phyloP scores from a whole-genome alignment of 1,140 invertebrate species.

The Bombyx mori region DNA sequence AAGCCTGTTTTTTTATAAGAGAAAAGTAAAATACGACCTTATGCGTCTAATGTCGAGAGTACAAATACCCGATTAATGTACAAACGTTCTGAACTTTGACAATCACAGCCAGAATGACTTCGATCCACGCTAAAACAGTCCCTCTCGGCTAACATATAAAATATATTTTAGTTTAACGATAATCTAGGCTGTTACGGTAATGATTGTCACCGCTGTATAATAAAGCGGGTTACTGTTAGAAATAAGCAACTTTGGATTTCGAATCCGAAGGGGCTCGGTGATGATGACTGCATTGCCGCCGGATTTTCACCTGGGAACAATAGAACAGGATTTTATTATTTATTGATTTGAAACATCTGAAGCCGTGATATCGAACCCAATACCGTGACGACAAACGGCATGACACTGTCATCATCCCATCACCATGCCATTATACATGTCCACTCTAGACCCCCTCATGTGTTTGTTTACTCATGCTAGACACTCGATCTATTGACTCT shows the following conservation, averaged over 20 bases:
- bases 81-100: background rate
- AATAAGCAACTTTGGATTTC: conserved; percentile 24
- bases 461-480: too few relatives aligned
- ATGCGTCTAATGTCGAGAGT: too few relatives aligned
- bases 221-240: conserved; percentile 19
- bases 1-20: too few relatives aligned
- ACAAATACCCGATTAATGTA: too few relatives aligned
- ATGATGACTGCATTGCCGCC: conserved; percentile 66
- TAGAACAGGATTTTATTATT: background rate
- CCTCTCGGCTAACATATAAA: conserved; percentile 15
- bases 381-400: too few relatives aligned
- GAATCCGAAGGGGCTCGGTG: conserved; percentile 30
- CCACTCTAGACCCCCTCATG: too few relatives aligned
- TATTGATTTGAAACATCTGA: background rate
- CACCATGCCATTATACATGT: too few relatives aligned
- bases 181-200: conserved; percentile 8
- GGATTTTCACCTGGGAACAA: conserved; percentile 63
- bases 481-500: too few relatives aligned
- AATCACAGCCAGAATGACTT: conserved; percentile 2
- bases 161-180: conserved; percentile 19
- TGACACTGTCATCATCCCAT: too few relatives aligned
- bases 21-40: too few relatives aligned
- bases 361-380: too few relatives aligned
- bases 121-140: conserved; percentile 20
- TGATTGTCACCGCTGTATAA: conserved; percentile 54